Conservation (phyloP, 1,140 invertebrate genomes). For the Branchinecta lynchi region DNA sequence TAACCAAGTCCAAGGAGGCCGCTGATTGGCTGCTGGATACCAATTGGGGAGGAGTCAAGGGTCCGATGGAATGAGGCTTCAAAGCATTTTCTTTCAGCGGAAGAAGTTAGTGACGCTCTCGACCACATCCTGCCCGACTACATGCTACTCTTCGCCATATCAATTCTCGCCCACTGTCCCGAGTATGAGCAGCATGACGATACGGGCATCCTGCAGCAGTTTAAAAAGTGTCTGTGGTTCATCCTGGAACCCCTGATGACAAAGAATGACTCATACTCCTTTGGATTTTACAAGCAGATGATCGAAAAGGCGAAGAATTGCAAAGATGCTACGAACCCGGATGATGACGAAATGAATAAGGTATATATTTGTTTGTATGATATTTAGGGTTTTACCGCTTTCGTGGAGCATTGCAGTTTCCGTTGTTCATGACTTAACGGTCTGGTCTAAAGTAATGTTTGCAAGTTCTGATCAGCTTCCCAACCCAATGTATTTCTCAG, state of each 20-base stretch:
- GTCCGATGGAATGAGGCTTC: neutral
- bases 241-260: constrained; percentile 81
- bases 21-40: too few relatives aligned
- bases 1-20: constrained; percentile 26
- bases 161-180: constrained; percentile 79
- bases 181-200: constrained; percentile 58
- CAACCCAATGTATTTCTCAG: too few relatives aligned
- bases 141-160: constrained; percentile 85
- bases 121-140: constrained; percentile 87
- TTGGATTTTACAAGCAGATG: constrained; percentile 80
- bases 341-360: constrained; percentile 60
- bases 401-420: too few relatives aligned
- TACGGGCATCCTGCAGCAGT: constrained; percentile 50
- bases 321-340: constrained; percentile 66
- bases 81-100: constrained; percentile 32
- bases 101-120: constrained; percentile 51
- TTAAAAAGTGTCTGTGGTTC: constrained; percentile 78
- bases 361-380: constrained; percentile 35
- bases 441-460: too few relatives aligned
- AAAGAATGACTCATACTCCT: constrained; percentile 85
- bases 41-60: constrained; percentile 30
- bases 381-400: too few relatives aligned
- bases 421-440: too few relatives aligned
- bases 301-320: constrained; percentile 83
- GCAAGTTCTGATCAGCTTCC: too few relatives aligned